A percentile compares a stretch with the other conserved stretches of the same genome.
phyloP scores from a whole-genome alignment of 1,140 invertebrate species.

The Homarus americanus region DNA sequence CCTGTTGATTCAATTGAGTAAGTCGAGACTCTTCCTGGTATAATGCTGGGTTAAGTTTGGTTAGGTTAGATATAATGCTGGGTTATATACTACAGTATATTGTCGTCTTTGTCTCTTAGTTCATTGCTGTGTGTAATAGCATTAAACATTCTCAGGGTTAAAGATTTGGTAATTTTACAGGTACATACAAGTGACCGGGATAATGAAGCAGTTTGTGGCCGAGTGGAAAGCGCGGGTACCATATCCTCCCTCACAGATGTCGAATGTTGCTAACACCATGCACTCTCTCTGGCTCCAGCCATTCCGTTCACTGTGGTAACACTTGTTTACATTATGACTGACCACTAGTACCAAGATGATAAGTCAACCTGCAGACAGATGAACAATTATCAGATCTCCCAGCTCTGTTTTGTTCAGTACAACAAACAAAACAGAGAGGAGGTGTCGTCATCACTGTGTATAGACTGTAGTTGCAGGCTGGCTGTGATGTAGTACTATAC shows the following conservation, averaged over 20 bases:
- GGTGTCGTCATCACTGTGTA: not conserved
- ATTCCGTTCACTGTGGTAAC: conserved; percentile 17
- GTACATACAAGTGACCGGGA: conserved; percentile 28
- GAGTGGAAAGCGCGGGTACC: conserved; percentile 52
- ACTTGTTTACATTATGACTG: not conserved
- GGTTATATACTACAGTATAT: no score
- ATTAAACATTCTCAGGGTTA: no score
- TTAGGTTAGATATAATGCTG: no score
- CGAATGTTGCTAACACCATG: conserved; percentile 19
- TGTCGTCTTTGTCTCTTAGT: no score
- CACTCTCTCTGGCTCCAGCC: conserved; percentile 63
- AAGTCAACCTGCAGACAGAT: not conserved
- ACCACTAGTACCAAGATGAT: not conserved
- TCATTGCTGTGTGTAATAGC: no score
- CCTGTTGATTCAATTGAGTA: not conserved
- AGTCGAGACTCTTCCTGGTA: no score
- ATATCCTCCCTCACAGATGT: conserved; percentile 64
- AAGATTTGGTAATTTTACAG: conserved; percentile 20
- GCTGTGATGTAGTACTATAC: no score
- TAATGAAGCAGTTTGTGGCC: conserved; percentile 48
- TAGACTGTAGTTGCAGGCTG: not conserved
- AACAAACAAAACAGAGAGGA: not conserved
- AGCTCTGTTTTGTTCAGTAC: not conserved
- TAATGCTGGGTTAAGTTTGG: no score
- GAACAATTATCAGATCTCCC: no score